Base-by-base conservation (phyloP, 2,113 vertebrate species). In the Dasyprocta punctata region DNA sequence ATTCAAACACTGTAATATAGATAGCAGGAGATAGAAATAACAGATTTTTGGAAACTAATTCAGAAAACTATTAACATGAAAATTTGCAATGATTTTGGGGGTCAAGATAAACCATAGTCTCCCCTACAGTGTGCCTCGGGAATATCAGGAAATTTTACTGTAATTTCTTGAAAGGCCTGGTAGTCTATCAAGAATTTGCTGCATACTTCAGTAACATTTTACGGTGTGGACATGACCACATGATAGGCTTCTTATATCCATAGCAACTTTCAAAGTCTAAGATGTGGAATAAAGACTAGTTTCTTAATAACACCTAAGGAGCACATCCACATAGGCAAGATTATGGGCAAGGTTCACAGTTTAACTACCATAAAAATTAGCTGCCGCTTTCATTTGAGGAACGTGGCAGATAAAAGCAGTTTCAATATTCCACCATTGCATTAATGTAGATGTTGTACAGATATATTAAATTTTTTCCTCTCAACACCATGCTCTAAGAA, bases 331-430 rank as follows among this genome's bases (percentile, higher is more conserved):
- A 80, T 19, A 90, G 82, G 94, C 86, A 61, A 96, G 54, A 96
- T 20, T 96, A 81, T 97, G 85, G 75, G 96, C 71, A 56, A 88
- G 96, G 86, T 88, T 97, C 96, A 97, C 97, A 96, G 93, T 97
- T 93, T 96, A 97, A 98, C 96, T 89, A 96, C 92, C 96, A 96
- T 97, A 96, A 97, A 96, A 98, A 97, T 93, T 95, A 97, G 93
- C 98, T 95, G 96, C 97, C 22, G 2, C 89, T 95, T 97, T 97
- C 97, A 96, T 96, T 96, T 96, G 94, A 92, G 90, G 93, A 96
- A 96, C 77, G 67, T 90, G 95, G 88, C 83, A 96, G 97, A 97
- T 98, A 98, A 97, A 97, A 98, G 97, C 86, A 83, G 96, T 92
- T 97, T 96, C 96, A 96, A 97, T 96, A 97, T 97, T 90, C 86